Evolutionary conservation across 2,113 vertebrate species (phyloP), one percentile per base, ranked within the genome.

Genomic region (Scatophagus argus): DNA sequence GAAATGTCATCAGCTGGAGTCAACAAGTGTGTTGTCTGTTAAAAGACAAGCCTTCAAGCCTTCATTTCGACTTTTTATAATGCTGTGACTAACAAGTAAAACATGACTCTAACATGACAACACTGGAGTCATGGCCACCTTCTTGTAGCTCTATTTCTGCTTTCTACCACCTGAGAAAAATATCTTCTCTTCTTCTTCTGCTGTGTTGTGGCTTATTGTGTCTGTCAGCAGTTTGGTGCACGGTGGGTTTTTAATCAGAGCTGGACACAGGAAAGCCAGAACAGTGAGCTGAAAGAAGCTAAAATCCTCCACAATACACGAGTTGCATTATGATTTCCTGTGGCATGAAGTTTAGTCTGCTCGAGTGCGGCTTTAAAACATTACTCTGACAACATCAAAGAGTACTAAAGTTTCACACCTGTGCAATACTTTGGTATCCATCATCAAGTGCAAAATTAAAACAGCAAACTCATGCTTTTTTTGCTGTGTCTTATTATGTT

Each of bases 401-500:
- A 19, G 44, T 41, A 39, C 12, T 2, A 39, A 41, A 27, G 59
- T 41, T 16, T 65, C 13, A 8, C n/a, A 41, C 8, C 25, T 19
- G 25, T 44, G 17, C 47, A 74, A 43, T 13, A 25, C 54, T 41
- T 8, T 6, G n/a, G n/a, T n/a, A 68, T 55, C 17, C 16, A 54
- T 41, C n/a, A 67, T 39, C 21, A 54, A 10, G 3, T 31, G 17
- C 32, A 51, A 13, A 17, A 51, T 34, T 9, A 49, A 10, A 23
- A 23, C 44, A 49, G 44, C n/a, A 9, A 32, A 16, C 51, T 58
- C 25, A 31, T 31, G 39, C 17, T 46, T 12, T 27, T 36, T 36
- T 7, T 1, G 5, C 47, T 63, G 44, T 82, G 27, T 65, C 52
- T 63, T 23, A 46, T 58, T 58, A 39, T 43, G 46, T 41, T 27